A percentile compares a stretch with the other conserved stretches of the same genome.
These are phyloP conservation scores for Pipra filicauda DNA, from an alignment of 2,113 vertebrate species.

Conservation along the genomic window DNA sequence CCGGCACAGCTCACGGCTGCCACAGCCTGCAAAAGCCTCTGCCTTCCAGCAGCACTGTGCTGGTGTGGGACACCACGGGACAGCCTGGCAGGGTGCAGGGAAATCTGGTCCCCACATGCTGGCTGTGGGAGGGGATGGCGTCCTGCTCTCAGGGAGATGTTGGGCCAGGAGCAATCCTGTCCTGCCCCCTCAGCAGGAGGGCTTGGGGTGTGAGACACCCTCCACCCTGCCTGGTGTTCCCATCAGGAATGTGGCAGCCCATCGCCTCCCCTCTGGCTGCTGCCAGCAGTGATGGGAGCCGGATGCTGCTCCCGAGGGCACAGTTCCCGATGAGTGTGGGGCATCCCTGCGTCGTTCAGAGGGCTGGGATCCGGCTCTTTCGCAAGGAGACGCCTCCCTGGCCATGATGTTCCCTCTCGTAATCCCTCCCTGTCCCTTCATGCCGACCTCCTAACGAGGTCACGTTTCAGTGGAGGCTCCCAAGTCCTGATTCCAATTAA, in stretches of 20 bases:
- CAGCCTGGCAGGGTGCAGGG: background rate
- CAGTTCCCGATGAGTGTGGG: fast-evolving
- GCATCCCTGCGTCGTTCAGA: fast-evolving
- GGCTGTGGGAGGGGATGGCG: background rate
- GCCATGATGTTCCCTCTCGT: fast-evolving
- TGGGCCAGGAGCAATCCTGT: background rate
- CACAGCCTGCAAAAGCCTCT: background rate
- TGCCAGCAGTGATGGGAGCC: background rate
- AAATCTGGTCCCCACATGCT: slow-evolving; percentile 8
- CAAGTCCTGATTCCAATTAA: slow-evolving; percentile 39
- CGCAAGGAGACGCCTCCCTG: background rate
- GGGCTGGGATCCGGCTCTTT: background rate
- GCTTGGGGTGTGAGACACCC: background rate
- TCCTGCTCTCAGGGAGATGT: background rate
- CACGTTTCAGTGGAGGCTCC: background rate
- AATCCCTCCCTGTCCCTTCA: background rate
- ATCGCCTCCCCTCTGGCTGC: background rate
- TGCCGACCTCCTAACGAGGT: background rate
- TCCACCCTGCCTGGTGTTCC: background rate
- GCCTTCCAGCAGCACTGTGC: fast-evolving
- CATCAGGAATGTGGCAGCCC: background rate
- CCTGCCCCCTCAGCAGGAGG: background rate
- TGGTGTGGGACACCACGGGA: background rate
- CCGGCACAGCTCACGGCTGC: fast-evolving
- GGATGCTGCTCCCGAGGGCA: background rate